Evolutionary conservation across 2,797 vertebrate genomes (phyloP).

Genomic region (Simalia tracyae): DNA sequence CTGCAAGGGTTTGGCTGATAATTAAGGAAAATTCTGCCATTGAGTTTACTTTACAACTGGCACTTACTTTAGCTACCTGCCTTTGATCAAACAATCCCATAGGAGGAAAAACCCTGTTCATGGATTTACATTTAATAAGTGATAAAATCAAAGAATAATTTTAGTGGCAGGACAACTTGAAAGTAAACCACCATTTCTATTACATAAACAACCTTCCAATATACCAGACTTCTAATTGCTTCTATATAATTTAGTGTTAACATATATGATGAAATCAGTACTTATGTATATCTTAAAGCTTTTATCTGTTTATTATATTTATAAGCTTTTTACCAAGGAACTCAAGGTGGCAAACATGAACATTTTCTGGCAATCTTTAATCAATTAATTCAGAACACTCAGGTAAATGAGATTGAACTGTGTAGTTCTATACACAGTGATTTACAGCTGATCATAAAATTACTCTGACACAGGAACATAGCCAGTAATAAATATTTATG

Average conservation of each 20-base stretch:
- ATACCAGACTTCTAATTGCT: not conserved
- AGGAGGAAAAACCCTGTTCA: not conserved
- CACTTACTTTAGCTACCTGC: not conserved
- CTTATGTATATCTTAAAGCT: not conserved
- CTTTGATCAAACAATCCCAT: not conserved
- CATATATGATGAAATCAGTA: not conserved
- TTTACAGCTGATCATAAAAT: slow-evolving; percentile 26
- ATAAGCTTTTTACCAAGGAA: not conserved
- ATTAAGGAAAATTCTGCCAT: not conserved
- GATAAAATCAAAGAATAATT: not conserved
- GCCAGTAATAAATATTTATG: slow-evolving; percentile 12
- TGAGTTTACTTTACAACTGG: not conserved
- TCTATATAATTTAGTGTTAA: not conserved
- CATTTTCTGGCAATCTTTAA: not conserved
- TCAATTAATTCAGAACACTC: not conserved
- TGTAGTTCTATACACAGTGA: not conserved
- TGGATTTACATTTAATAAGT: not conserved
- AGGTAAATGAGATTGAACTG: not conserved
- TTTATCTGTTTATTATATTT: not conserved
- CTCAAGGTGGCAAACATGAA: not conserved
- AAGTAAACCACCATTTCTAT: not conserved
- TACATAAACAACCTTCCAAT: not conserved
- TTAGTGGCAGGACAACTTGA: not conserved
- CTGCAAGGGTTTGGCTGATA: not conserved
- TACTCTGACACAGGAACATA: slow-evolving; percentile 8